Evolutionary conservation across 2,113 vertebrate species (phyloP), one percentile per base, ranked within the genome.

Genomic region (Alexandromys fortis): DNA sequence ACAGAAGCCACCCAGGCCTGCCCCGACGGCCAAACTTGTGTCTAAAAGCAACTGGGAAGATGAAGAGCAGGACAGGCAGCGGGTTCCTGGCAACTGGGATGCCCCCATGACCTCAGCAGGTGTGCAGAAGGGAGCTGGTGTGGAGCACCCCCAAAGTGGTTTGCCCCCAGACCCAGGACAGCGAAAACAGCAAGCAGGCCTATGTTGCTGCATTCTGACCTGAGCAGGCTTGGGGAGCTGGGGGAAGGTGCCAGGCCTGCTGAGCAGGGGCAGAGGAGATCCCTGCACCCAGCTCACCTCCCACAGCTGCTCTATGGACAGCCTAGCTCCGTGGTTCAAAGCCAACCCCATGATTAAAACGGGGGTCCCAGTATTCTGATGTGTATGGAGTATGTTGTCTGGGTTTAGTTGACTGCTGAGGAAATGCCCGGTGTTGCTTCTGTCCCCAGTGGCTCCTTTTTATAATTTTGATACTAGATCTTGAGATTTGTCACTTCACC

Each of bases 101-200:
- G 72, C 94, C 96, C 97, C 97, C 97, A 95, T 97, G 97, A 98
- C 97, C 97, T 98, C 97, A 98, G 98, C 99, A 99, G 99, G 99
- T 99, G 98, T 97, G 99, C 98, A 98, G 95, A 97, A 97, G 95
- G 97, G 30, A 78, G 83, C 93, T 92, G 94, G 83, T 28, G 91
- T 95, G 90, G 89, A 92, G 86, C 42, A 19, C 0, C 4, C 97
- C 85, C 89, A 63, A 61, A 91, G 91, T 45, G 79, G 47, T 17
- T 14, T 65, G 12, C 35, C 96, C 17, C 19, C 35, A 35, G 14
- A 33, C 10, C 3, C 61, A 22, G 68, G 47, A 75, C 75, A 33
- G 82, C 49, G 3, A 42, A 73, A 38, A 79, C 76, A 96, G 75
- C 92, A 70, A 38, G 61, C 89, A 85, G 8, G 1, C 94, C 95